Conservation (phyloP, 2,888 invertebrate species). For the Thalpophila matura region DNA sequence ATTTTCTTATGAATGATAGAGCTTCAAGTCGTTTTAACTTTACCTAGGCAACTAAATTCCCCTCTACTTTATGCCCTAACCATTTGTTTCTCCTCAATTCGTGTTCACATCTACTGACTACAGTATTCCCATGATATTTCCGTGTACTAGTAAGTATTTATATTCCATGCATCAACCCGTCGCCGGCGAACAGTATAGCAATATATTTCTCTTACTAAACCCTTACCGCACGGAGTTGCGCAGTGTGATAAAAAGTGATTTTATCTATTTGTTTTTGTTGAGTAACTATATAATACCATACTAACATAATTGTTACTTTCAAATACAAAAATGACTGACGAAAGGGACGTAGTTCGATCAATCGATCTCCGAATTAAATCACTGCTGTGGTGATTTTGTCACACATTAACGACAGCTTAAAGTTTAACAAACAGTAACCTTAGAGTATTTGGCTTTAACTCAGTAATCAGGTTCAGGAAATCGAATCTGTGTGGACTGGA, state of each 20-base stretch:
- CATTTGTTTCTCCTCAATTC: not conserved
- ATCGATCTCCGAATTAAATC: not conserved
- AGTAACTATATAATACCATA: conserved; percentile 2
- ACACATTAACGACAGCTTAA: not conserved
- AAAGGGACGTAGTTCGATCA: not conserved
- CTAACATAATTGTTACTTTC: conserved; percentile 5
- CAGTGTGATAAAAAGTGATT: conserved; percentile 37
- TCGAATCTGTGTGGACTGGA: too few species aligned
- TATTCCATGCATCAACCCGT: conserved; percentile 21
- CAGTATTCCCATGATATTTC: conserved; percentile 21
- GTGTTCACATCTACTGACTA: not conserved
- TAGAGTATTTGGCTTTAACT: too few species aligned
- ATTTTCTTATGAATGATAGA: not conserved
- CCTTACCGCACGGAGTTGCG: conserved; percentile 13
- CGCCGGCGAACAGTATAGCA: conserved; percentile 12
- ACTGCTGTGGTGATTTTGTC: not conserved
- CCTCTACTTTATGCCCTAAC: not conserved
- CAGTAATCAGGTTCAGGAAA: too few species aligned
- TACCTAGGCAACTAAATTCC: not conserved
- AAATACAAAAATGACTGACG: not conserved
- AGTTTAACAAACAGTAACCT: too few species aligned
- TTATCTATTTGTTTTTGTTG: conserved; percentile 36
- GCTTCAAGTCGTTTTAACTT: not conserved
- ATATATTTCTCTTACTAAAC: conserved; percentile 36
- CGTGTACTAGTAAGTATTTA: conserved; percentile 34